Percentiles rank a stretch among this genome's conserved stretches.
phyloP scores from a whole-genome alignment of 2,113 vertebrate species.

The Oreocharis arfaki region DNA sequence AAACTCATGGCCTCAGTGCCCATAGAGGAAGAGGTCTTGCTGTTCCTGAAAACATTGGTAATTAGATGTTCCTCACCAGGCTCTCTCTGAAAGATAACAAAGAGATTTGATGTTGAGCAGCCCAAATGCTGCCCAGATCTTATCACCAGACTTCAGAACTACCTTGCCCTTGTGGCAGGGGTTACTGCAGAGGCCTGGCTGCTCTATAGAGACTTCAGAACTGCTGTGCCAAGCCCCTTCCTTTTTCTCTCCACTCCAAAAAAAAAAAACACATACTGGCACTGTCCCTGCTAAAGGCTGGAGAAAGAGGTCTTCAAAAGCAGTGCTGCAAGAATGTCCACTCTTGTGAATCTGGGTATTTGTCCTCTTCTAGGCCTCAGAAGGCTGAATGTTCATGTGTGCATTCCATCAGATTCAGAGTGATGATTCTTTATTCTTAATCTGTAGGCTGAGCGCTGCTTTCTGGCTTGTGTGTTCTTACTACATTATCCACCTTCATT shows the following conservation, averaged over 20 bases:
- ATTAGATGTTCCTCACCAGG: background rate
- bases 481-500: background rate
- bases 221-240: background rate
- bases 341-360: background rate
- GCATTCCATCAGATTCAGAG: background rate
- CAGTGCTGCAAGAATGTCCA: background rate
- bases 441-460: background rate
- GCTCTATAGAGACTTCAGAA: background rate
- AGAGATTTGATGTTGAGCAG: background rate
- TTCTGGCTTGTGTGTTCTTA: background rate
- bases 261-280: background rate
- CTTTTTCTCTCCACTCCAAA: background rate
- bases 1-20: background rate
- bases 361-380: background rate
- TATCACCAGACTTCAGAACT: background rate
- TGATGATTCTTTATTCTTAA: background rate
- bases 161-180: background rate
- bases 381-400: background rate
- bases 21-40: background rate
- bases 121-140: background rate
- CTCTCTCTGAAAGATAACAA: background rate
- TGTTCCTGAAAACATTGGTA: background rate
- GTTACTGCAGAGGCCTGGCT: background rate
- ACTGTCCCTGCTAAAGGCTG: background rate
- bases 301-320: background rate